These are phyloP conservation scores for Biston betularia DNA, from an alignment of 2,888 invertebrate species.

Conservation along the genomic window DNA sequence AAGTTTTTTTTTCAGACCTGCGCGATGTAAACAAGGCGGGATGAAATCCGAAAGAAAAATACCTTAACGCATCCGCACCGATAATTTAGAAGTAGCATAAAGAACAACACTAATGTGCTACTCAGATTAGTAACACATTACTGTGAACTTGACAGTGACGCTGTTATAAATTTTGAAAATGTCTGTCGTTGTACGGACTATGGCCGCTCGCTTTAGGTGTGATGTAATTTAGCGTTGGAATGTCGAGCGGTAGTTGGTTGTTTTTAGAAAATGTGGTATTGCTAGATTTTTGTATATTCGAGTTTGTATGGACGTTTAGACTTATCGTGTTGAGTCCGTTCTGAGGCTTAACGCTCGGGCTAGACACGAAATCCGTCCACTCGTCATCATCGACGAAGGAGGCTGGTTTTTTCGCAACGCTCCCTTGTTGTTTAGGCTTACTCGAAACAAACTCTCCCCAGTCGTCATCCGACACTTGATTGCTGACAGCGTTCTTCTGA, in stretches of 20 bases:
- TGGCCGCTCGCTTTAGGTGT: constrained; percentile 75
- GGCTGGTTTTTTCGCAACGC: constrained; percentile 60
- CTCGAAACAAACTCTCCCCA: constrained; percentile 88
- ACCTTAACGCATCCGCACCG: too few relatives aligned
- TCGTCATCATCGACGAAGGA: constrained; percentile 76
- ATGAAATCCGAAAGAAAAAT: too few relatives aligned
- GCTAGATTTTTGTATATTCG: constrained; percentile 68
- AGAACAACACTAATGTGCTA: constrained; percentile 42
- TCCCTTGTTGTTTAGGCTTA: constrained; percentile 65
- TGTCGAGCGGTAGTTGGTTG: constrained; percentile 68
- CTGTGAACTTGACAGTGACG: neutral
- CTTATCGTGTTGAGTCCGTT: constrained; percentile 82
- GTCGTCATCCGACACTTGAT: constrained; percentile 79
- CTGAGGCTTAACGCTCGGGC: constrained; percentile 73
- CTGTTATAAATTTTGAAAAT: constrained; percentile 85
- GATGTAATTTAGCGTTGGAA: constrained; percentile 79
- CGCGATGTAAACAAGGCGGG: too few relatives aligned
- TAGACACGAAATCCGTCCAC: constrained; percentile 83
- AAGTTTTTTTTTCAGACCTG: too few relatives aligned
- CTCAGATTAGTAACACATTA: neutral
- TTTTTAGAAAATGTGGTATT: constrained; percentile 63
- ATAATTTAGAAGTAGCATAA: neutral
- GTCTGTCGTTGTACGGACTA: constrained; percentile 73
- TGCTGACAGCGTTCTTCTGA: constrained; percentile 54
- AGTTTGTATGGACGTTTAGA: constrained; percentile 78